Evolutionary conservation across 2,113 vertebrate species (phyloP).

Genomic region (Nettapus auritus): DNA sequence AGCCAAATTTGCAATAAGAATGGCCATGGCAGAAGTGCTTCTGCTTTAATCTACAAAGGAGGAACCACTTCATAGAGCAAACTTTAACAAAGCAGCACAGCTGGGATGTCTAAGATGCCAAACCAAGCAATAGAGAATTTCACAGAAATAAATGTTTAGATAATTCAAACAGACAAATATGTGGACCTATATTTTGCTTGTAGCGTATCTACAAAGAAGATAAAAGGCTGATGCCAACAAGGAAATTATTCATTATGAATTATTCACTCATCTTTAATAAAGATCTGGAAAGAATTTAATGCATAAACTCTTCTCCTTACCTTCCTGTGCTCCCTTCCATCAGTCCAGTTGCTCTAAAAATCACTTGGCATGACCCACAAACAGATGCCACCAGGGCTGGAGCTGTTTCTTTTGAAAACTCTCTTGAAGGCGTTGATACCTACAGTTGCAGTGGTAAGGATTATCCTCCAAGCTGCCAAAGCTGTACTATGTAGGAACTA

Average conservation of each 20-base stretch:
- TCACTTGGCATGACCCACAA: neutral
- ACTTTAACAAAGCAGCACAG: neutral
- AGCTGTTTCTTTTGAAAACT: neutral
- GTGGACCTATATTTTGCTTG: neutral
- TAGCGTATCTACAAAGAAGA: neutral
- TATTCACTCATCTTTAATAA: neutral
- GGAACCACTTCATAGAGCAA: neutral
- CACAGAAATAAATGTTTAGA: neutral
- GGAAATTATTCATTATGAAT: conserved; percentile 41
- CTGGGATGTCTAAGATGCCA: neutral
- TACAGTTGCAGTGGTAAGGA: neutral
- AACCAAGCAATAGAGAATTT: neutral
- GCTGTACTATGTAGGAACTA: neutral
- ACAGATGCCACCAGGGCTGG: neutral
- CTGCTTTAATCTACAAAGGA: neutral
- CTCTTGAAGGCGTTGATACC: neutral
- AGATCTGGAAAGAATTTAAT: neutral
- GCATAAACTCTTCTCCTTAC: neutral
- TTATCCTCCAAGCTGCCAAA: neutral
- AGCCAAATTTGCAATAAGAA: conserved; percentile 7
- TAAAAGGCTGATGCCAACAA: conserved; percentile 32
- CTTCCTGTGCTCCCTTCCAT: neutral
- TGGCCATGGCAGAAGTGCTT: neutral
- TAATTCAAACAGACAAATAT: conserved; percentile 11
- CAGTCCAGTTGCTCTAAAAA: neutral